Evolutionary conservation across 2,113 vertebrate genomes (phyloP).

Genomic region (Notarius lentiginosus): DNA sequence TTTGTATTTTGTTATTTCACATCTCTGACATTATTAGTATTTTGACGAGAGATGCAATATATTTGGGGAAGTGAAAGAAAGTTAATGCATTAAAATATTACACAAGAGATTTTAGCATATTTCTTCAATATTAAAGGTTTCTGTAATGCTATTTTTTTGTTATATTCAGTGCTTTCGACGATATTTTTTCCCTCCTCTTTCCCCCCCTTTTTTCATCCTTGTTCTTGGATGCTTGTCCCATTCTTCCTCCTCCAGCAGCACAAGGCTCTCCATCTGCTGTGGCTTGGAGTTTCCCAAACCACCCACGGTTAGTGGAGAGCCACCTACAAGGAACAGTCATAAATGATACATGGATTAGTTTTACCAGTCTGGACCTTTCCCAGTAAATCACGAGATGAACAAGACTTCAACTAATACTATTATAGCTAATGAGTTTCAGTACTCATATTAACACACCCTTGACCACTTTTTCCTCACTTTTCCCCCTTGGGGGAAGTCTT

Average conservation of each 20-base stretch:
- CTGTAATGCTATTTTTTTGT: not conserved
- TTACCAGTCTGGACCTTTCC: not conserved
- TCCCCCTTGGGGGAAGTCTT: not conserved
- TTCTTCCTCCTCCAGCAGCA: not conserved
- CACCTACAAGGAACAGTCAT: not conserved
- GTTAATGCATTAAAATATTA: no score
- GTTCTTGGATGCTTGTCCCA: not conserved
- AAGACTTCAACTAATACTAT: not conserved
- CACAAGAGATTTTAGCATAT: no score
- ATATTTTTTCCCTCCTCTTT: not conserved
- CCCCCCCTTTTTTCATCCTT: constrained; percentile 17
- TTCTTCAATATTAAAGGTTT: not conserved
- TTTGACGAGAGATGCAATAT: no score
- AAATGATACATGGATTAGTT: not conserved
- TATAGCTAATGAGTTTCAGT: not conserved
- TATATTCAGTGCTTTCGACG: not conserved
- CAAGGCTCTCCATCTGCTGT: constrained; percentile 3
- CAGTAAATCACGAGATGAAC: not conserved
- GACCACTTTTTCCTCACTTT: not conserved
- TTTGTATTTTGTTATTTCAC: no score
- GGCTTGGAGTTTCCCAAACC: constrained; percentile 1
- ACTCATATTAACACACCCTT: not conserved
- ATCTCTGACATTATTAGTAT: no score
- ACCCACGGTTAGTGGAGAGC: not conserved
- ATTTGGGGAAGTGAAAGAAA: no score